Evolutionary conservation across 2,888 invertebrate genomes (phyloP), one percentile per base, ranked within the genome.

Genomic region (Sepioteuthis lessoniana): DNA sequence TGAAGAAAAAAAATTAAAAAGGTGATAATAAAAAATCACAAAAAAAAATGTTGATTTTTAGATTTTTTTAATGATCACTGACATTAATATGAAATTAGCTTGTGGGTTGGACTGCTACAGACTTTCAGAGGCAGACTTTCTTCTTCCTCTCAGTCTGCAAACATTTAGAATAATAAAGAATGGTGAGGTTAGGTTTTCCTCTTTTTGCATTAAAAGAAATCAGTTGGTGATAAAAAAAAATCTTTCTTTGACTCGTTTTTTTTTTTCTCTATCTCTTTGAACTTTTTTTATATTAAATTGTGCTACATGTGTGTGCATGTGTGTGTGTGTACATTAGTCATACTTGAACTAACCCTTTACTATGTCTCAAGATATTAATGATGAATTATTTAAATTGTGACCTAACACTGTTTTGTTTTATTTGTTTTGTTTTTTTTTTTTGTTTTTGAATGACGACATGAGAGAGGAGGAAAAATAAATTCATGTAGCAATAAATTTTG

Each of bases 401-500:
- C 35, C n/a, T 35, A 76, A n/a, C n/a, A 76, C 3, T 76, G 76
- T 76, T n/a, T 76, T 42, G 42, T 42, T 28, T 55, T n/a, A n/a
- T n/a, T n/a, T n/a, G n/a, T n/a, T n/a, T n/a, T n/a, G n/a, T n/a
- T n/a, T n/a, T n/a, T n/a, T n/a, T n/a, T n/a, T n/a, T n/a, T n/a
- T n/a, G n/a, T n/a, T 28, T 76, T 35, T 35, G 76, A 76, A 76
- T 76, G 76, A 13, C n/a, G 13, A 13, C 35, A 35, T 76, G 76
- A 76, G 35, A 76, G 35, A 76, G 76, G 35, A 19, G 76, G 76
- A 21, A 35, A 35, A 76, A 76, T 76, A 35, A 5, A 76, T 76
- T 76, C 76, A 76, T 76, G 76, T 76, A 76, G 76, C 76, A 76
- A 76, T 76, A 76, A 76, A 76, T 76, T 76, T 76, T 76, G 76